phyloP scores from a whole-genome alignment of 1,140 invertebrate genomes.

The Diorhabda elongata region DNA sequence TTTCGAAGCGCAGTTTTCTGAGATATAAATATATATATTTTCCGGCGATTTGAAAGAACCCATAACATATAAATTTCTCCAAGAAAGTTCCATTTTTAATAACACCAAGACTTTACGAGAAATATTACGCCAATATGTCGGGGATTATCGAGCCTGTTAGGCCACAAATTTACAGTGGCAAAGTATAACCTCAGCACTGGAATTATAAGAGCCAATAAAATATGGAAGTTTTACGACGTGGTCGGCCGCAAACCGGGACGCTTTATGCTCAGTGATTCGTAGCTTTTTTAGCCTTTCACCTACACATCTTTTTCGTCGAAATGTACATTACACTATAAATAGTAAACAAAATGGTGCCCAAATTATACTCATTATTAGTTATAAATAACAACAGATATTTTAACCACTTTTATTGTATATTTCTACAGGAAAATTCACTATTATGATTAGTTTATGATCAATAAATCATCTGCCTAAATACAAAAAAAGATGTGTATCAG shows the following conservation, averaged over 20 bases:
- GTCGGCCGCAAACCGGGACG: slow-evolving; percentile 12
- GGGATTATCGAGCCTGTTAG: slow-evolving; percentile 9
- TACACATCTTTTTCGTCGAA: slow-evolving; percentile 5
- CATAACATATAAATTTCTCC: background rate
- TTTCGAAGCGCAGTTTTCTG: no score
- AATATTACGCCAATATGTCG: slow-evolving; percentile 15
- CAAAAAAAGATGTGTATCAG: no score
- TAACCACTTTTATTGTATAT: no score
- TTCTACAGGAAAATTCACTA: no score
- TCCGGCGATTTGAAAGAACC: background rate
- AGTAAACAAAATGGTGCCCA: no score
- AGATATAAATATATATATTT: background rate
- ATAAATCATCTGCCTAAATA: no score
- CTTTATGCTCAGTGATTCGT: slow-evolving; percentile 16
- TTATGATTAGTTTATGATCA: no score
- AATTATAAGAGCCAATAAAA: slow-evolving; percentile 19
- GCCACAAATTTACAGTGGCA: slow-evolving; percentile 15
- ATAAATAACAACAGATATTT: no score
- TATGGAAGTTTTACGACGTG: slow-evolving; percentile 21
- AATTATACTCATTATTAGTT: no score
- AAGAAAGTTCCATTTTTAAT: background rate
- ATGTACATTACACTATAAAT: background rate
- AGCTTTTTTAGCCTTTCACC: slow-evolving; percentile 10
- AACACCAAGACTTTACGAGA: background rate
- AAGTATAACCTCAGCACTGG: slow-evolving; percentile 18